phyloP scores from a whole-genome alignment of 2,113 vertebrate genomes.

The Peromyscus polionotus region DNA sequence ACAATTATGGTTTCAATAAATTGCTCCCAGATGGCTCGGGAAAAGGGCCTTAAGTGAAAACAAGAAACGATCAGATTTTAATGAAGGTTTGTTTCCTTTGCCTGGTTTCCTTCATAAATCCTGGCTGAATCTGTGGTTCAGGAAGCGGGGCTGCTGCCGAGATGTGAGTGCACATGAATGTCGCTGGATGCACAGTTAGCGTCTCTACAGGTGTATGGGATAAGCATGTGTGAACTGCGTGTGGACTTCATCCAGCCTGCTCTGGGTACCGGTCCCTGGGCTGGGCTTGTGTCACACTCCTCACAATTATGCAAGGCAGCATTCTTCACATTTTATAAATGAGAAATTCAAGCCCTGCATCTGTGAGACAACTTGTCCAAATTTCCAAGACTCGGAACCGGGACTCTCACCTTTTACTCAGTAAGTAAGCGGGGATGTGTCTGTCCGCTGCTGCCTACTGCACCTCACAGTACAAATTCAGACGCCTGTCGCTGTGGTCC shows the following conservation, averaged over 20 bases:
- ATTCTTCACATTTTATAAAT: background rate
- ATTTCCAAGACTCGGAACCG: too few relatives aligned
- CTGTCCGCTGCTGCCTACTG: background rate
- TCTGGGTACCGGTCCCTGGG: fast-evolving
- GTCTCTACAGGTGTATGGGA: fast-evolving
- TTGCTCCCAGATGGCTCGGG: conserved; percentile 71
- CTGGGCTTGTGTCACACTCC: fast-evolving
- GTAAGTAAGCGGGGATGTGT: background rate
- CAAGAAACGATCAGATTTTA: conserved; percentile 64
- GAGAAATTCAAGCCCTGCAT: background rate
- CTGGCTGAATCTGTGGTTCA: background rate
- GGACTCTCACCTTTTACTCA: background rate
- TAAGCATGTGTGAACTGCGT: fast-evolving
- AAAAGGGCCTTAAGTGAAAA: conserved; percentile 38
- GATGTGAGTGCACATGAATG: fast-evolving
- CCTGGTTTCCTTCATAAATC: conserved; percentile 48
- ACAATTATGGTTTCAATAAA: conserved; percentile 64
- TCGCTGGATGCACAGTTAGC: fast-evolving
- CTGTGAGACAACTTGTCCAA: background rate
- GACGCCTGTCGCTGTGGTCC: background rate
- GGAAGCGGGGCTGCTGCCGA: background rate
- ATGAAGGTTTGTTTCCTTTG: conserved; percentile 64
- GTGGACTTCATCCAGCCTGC: fast-evolving
- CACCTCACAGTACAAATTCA: background rate
- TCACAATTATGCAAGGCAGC: background rate